A percentile compares a stretch with the other conserved stretches of the same genome.
Conservation (phyloP, 2,797 vertebrate genomes). For the Prionace glauca region DNA sequence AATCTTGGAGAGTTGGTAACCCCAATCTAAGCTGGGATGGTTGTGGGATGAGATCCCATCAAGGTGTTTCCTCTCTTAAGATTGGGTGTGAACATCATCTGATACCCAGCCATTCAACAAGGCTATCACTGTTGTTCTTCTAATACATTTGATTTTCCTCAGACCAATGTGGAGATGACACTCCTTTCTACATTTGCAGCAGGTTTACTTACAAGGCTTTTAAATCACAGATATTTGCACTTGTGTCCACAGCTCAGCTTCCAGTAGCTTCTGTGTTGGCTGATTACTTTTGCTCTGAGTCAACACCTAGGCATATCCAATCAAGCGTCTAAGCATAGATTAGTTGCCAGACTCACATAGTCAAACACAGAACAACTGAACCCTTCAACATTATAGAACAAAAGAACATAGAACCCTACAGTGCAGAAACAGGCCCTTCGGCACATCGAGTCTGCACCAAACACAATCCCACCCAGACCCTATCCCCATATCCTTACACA, state of each 20-base stretch:
- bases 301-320: not conserved
- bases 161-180: too few relatives aligned
- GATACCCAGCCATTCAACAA: not conserved
- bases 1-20: too few relatives aligned
- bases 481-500: too few relatives aligned
- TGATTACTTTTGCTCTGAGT: not conserved
- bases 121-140: not conserved
- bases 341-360: not conserved
- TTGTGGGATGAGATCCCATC: not conserved
- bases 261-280: not conserved
- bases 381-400: too few relatives aligned
- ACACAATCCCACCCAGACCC: too few relatives aligned
- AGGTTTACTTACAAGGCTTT: too few relatives aligned
- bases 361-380: not conserved
- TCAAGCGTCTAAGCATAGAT: not conserved
- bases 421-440: too few relatives aligned
- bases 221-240: not conserved
- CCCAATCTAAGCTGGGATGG: not conserved
- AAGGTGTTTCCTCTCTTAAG: not conserved
- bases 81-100: not conserved
- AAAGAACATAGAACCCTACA: too few relatives aligned
- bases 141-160: too few relatives aligned
- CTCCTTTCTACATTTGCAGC: too few relatives aligned
- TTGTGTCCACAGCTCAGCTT: too few relatives aligned
- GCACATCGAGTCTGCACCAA: too few relatives aligned